phyloP scores from a whole-genome alignment of 2,797 vertebrate genomes.

The Galago senegalensis region DNA sequence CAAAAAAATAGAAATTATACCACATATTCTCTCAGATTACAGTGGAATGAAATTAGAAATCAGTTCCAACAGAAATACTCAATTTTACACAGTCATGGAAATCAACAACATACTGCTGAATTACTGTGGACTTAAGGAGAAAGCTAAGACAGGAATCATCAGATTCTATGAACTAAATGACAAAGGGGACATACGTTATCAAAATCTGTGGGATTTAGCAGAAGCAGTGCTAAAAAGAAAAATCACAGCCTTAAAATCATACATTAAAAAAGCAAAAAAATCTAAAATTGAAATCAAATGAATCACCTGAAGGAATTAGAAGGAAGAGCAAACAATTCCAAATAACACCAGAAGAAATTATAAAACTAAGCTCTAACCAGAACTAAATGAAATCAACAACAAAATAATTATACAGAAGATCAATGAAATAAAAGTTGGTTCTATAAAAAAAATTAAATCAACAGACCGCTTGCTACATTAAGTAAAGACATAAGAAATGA shows the following conservation, averaged over 20 bases:
- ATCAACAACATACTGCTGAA: neutral
- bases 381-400: neutral
- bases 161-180: no score
- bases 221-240: neutral
- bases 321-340: neutral
- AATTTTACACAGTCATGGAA: neutral
- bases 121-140: neutral
- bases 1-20: neutral
- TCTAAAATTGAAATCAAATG: neutral
- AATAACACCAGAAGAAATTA: neutral
- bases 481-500: no score
- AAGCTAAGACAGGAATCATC: neutral
- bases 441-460: neutral
- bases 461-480: no score
- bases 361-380: neutral
- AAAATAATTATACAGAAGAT: neutral
- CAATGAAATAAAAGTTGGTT: neutral
- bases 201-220: neutral
- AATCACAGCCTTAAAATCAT: neutral
- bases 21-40: neutral
- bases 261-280: neutral
- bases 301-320: neutral
- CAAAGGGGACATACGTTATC: no score
- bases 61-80: neutral
- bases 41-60: neutral